phyloP scores from a whole-genome alignment of 2,797 vertebrate species.

The Salmo trutta region DNA sequence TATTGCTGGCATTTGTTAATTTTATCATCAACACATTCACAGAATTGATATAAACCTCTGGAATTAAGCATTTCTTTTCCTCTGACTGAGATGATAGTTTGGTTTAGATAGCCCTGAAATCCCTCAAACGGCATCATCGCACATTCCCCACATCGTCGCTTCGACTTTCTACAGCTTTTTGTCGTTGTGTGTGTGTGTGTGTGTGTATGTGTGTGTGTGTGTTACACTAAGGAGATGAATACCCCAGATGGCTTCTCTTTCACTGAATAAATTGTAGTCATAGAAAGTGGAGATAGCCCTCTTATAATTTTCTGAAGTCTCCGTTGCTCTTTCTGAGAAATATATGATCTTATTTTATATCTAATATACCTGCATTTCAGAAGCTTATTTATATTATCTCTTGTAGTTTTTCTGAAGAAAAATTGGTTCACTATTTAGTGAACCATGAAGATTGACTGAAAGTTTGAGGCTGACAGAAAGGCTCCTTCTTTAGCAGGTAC shows the following conservation, averaged over 20 bases:
- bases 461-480: too few relatives aligned
- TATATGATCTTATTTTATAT: too few relatives aligned
- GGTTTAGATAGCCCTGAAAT: not conserved
- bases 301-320: too few relatives aligned
- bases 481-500: too few relatives aligned
- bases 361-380: too few relatives aligned
- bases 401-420: too few relatives aligned
- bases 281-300: too few relatives aligned
- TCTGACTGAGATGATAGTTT: not conserved
- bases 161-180: not conserved
- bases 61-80: not conserved
- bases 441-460: too few relatives aligned
- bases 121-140: not conserved
- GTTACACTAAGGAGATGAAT: too few relatives aligned
- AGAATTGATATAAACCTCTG: not conserved
- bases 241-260: not conserved
- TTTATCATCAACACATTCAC: not conserved
- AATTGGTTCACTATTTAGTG: too few relatives aligned
- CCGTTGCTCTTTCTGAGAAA: too few relatives aligned
- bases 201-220: not conserved
- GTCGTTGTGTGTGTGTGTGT: not conserved
- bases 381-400: too few relatives aligned
- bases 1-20: not conserved
- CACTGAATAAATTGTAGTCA: not conserved
- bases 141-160: not conserved